phyloP scores from a whole-genome alignment of 2,797 vertebrate genomes.

The Pseudochaenichthys georgianus region DNA sequence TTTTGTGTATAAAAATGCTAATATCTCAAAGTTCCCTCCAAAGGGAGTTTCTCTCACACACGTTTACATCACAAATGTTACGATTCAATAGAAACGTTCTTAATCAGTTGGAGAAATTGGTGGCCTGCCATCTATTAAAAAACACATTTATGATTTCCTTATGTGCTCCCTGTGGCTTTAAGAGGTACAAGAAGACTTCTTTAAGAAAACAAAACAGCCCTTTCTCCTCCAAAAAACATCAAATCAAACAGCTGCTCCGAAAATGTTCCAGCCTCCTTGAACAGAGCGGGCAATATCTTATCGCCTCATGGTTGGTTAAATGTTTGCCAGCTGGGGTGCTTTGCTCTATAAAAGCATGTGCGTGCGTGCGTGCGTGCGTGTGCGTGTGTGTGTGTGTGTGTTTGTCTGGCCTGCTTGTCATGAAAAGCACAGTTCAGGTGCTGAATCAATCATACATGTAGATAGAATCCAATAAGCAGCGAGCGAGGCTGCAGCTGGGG shows the following conservation, averaged over 20 bases:
- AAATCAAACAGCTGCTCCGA: slow-evolving; percentile 64
- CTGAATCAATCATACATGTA: slow-evolving; percentile 90
- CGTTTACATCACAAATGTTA: no score
- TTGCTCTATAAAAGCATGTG: slow-evolving; percentile 13
- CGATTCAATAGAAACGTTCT: no score
- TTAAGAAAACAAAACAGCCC: slow-evolving; percentile 21
- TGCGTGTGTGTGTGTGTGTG: slow-evolving; percentile 5
- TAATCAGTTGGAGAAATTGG: no score
- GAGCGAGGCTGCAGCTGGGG: slow-evolving; percentile 88
- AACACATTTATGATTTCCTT: neutral
- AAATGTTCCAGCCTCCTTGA: slow-evolving; percentile 35
- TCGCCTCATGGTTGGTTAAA: slow-evolving; percentile 71
- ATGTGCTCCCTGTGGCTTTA: neutral
- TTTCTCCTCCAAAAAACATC: slow-evolving; percentile 46
- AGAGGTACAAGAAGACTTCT: no score
- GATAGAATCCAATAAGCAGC: slow-evolving; percentile 86
- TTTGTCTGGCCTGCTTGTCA: slow-evolving; percentile 52
- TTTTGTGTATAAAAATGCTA: no score
- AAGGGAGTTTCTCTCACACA: no score
- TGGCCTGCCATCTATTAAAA: neutral
- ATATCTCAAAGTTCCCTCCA: no score
- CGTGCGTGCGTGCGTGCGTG: no score
- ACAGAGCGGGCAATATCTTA: slow-evolving; percentile 68
- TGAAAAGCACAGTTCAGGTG: slow-evolving; percentile 80
- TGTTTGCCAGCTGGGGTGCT: slow-evolving; percentile 79